Conservation (phyloP, 2,797 vertebrate genomes). For the Rhinella marina region DNA sequence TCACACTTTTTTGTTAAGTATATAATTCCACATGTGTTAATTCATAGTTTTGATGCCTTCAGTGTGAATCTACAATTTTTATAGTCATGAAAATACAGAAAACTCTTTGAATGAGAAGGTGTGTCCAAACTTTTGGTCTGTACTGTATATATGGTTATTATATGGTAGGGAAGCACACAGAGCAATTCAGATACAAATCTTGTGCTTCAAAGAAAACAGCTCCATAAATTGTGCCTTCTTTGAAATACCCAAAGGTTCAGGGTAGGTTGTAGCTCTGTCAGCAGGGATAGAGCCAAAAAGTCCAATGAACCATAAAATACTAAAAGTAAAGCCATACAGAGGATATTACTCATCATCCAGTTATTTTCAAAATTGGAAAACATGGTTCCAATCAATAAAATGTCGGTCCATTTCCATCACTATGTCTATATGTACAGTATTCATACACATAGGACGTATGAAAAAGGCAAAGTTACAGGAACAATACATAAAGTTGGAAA, state of each 20-base stretch:
- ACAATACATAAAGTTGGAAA: neutral
- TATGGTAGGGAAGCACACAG: neutral
- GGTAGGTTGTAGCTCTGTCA: neutral
- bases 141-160: too few relatives aligned
- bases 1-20: too few relatives aligned
- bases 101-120: too few relatives aligned
- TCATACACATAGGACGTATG: neutral
- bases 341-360: neutral
- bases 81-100: too few relatives aligned
- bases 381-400: neutral
- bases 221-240: neutral
- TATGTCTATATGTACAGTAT: neutral
- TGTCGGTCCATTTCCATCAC: neutral
- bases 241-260: constrained; percentile 20
- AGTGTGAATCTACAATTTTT: too few relatives aligned
- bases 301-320: neutral
- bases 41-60: too few relatives aligned
- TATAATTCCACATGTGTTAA: too few relatives aligned
- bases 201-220: constrained; percentile 5
- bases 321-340: neutral
- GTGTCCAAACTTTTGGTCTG: too few relatives aligned
- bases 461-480: neutral
- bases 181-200: constrained; percentile 8
- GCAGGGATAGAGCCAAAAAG: neutral
- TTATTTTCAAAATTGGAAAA: neutral